Percentiles rank a stretch among this genome's conserved stretches.
Evolutionary conservation across 2,113 vertebrate species (phyloP).

Genomic region (Pavo muticus): DNA sequence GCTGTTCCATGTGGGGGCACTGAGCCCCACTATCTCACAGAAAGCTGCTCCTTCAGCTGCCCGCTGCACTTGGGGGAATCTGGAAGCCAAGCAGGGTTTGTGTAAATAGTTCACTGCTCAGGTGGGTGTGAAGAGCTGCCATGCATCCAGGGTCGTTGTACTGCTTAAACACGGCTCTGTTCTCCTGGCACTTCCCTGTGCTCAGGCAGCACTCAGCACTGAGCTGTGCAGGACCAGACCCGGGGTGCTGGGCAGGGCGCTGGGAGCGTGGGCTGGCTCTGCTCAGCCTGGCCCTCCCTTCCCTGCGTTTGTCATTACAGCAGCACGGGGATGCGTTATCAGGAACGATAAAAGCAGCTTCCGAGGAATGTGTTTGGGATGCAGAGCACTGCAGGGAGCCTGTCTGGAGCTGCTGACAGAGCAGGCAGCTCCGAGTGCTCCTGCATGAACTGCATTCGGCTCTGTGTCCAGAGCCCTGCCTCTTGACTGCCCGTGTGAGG

Average conservation of each 20-base stretch:
- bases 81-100: background rate
- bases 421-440: fast-evolving
- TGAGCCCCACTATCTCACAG: background rate
- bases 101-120: background rate
- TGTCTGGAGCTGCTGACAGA: background rate
- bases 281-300: background rate
- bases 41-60: background rate
- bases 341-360: background rate
- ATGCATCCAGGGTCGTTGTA: background rate
- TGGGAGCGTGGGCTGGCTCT: background rate
- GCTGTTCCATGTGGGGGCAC: background rate
- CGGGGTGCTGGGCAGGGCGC: background rate
- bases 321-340: background rate
- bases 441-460: background rate
- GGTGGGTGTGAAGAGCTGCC: background rate
- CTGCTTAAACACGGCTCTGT: background rate
- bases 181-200: background rate
- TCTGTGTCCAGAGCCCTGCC: fast-evolving
- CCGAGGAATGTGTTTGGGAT: background rate
- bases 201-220: background rate
- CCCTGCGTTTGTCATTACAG: fast-evolving
- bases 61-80: background rate
- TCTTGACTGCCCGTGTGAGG: background rate
- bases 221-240: background rate
- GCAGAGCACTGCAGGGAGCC: background rate